A percentile compares a stretch with the other conserved stretches of the same genome.
Evolutionary conservation across 2,888 invertebrate genomes (phyloP).

Genomic region (Incurvaria masculella): DNA sequence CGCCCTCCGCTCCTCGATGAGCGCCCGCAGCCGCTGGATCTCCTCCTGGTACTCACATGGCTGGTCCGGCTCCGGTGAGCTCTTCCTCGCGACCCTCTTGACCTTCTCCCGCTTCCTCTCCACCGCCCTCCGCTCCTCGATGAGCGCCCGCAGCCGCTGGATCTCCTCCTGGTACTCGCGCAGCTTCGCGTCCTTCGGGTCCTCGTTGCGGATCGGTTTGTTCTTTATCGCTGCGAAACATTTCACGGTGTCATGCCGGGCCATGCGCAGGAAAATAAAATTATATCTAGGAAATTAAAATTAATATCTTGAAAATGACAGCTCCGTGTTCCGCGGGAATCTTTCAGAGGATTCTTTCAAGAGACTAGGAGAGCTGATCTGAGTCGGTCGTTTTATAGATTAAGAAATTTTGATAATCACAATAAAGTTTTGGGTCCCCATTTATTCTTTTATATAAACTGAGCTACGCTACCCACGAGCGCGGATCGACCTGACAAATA

Average conservation of each 20-base stretch:
- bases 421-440: too few species aligned
- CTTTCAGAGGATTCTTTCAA: too few species aligned
- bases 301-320: not conserved
- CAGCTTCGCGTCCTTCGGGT: constrained; percentile 96
- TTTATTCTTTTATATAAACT: too few species aligned
- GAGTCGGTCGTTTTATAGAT: too few species aligned
- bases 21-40: constrained; percentile 68
- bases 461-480: too few species aligned
- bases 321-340: too few species aligned
- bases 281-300: not conserved
- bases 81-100: constrained; percentile 30
- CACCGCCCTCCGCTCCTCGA: constrained; percentile 36
- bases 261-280: not conserved
- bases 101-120: constrained; percentile 35
- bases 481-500: too few species aligned
- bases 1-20: constrained; percentile 41
- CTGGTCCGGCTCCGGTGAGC: constrained; percentile 88
- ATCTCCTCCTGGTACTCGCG: constrained; percentile 96
- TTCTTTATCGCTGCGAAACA: constrained; percentile 84
- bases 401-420: too few species aligned
- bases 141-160: constrained; percentile 60
- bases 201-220: constrained; percentile 97
- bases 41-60: constrained; percentile 94
- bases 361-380: too few species aligned
- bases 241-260: too few species aligned